Base-by-base conservation (phyloP, 2,888 invertebrate species). In the Cynaeus angustus region DNA sequence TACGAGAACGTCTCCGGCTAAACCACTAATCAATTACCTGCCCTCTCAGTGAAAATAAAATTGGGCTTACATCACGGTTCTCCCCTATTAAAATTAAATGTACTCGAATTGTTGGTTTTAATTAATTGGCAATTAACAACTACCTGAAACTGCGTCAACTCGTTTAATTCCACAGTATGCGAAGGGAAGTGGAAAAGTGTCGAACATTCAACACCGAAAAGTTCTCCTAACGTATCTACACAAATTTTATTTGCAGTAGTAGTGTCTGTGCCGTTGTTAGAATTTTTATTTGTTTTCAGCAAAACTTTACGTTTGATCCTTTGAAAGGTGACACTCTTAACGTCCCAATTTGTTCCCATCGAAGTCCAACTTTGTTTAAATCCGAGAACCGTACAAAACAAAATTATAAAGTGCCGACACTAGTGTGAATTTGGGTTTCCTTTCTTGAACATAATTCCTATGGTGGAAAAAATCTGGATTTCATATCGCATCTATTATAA, bases 321-420 rank as follows among this genome's bases (percentile, higher is more conserved):
- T 70, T 58, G 38, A 56, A 66, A 56, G 72, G 71, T 73, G 72
- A 69, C 72, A 71, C 70, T 67, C 67, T 71, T 70, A 69, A 68
- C 61, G 68, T 64, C 21, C 61, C 30, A 53, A 53, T 53, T 70
- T 50, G 52, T 41, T 52, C 52, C 52, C 59, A 37, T 58, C 66
- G 68, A 55, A 68, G 68, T 64, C 45, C 33, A 66, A 73, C 72
- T 72, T 65, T 72, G 61, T 72, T 71, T 56, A 70, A 72, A 73
- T 64, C 73, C 72, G 64, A 73, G 70, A 73, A 72, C 50, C 75
- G 73, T 74, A 71, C 69, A 61, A 75, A 77, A 77, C 71, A 71
- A 74, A 77, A 76, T 77, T 75, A 77, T 74, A 74, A 73, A 77
- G 75, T 76, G 74, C 75, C 71, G 46, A 38, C 64, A 14, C 52